Evolutionary conservation across 1,140 invertebrate species (phyloP).

Genomic region (Drosophila leontia): DNA sequence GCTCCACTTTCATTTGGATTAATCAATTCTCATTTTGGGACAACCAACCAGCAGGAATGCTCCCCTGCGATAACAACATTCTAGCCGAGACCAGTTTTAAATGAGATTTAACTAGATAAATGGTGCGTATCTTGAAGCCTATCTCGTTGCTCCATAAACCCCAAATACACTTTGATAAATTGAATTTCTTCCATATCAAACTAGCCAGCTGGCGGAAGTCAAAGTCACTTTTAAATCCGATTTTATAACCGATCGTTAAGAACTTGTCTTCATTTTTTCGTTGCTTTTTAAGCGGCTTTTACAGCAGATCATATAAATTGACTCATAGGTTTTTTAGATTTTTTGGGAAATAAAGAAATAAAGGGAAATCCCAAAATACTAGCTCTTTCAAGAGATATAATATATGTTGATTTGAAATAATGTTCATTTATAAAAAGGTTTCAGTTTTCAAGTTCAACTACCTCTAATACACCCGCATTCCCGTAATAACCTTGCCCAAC

Average conservation of each 20-base stretch:
- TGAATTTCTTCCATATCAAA: slow-evolving; percentile 14
- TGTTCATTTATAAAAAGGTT: not conserved
- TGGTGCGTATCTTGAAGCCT: slow-evolving; percentile 71
- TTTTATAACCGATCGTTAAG: slow-evolving; percentile 34
- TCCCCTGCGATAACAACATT: slow-evolving; percentile 42
- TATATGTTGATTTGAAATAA: not conserved
- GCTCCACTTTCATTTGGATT: slow-evolving; percentile 72
- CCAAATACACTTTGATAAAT: slow-evolving; percentile 47
- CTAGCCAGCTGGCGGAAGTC: slow-evolving; percentile 12
- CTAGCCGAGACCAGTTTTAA: slow-evolving; percentile 70
- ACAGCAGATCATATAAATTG: not conserved
- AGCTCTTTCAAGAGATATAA: not conserved
- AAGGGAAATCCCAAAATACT: not conserved
- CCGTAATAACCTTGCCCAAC: slow-evolving; percentile 30
- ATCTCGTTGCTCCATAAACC: not conserved
- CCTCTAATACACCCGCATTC: slow-evolving; percentile 31
- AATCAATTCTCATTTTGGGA: slow-evolving; percentile 52
- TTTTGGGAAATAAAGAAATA: not conserved
- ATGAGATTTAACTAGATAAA: slow-evolving; percentile 81
- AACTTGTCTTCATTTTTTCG: not conserved
- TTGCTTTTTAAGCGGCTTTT: not conserved
- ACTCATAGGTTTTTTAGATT: not conserved
- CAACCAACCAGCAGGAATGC: slow-evolving; percentile 28
- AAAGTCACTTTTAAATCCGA: slow-evolving; percentile 29
- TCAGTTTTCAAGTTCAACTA: slow-evolving; percentile 18